Evolutionary conservation across 2,888 invertebrate species (phyloP), one percentile per base, ranked within the genome.

Genomic region (Chydorus sphaericus): DNA sequence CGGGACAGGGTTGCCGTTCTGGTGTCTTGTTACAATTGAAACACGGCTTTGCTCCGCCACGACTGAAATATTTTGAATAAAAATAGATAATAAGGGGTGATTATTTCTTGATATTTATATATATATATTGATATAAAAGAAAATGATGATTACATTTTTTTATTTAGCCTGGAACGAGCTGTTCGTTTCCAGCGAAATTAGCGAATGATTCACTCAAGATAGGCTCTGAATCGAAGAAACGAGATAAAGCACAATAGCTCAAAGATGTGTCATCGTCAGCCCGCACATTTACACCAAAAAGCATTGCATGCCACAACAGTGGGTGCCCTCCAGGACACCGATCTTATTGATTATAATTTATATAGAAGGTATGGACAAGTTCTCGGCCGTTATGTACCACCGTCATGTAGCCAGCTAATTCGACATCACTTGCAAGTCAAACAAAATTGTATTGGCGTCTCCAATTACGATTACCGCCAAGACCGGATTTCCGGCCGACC

Each of bases 301-400:
- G 65, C 65, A 80, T 79, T 49, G 70, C 71, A 59, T 78, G 78
- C 69, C 83, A 81, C 70, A 83, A 85, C 63, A 85, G 81, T 10
- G 85, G 51, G 88, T 85, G 71, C 88, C 88, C 64, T 87, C 87
- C 58, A 88, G 75, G 28, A 87, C 88, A 58, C 85, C 77, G 77
- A 62, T 3, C n/a, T 66, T 63, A 53, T 23, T 38, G 29, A 29
- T 31, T 5, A n/a, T n/a, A n/a, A n/a, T n/a, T n/a, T n/a, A 38
- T 8, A 2, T 7, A 38, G 20, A 14, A 18, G 87, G 71, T 77
- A 88, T 80, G 38, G 87, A 87, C 52, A 85, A 80, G 70, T 88
- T 87, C 70, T 88, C 87, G 73, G 16, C 85, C 86, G 1, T 86
- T 86, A 70, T 88, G 87, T n/a, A n/a, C n/a, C 70, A 87, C 87